These are phyloP conservation scores for Colostygia pectinataria DNA, from an alignment of 2,888 invertebrate species.

Conservation along the genomic window DNA sequence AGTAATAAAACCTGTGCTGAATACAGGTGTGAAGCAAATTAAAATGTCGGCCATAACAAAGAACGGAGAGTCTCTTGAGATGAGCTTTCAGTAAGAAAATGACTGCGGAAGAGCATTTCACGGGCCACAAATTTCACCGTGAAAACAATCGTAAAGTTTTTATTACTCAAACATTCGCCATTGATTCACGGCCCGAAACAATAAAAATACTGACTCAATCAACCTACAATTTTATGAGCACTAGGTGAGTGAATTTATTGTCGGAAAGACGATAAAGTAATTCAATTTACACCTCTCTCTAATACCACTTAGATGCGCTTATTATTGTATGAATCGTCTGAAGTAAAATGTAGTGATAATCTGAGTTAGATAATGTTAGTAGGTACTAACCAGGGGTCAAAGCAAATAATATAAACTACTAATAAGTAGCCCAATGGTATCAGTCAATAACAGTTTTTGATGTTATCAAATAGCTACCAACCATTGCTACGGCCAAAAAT, in stretches of 20 bases:
- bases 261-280: conserved; percentile 66
- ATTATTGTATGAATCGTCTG: conserved; percentile 3
- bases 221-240: conserved; percentile 76
- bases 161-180: conserved; percentile 81
- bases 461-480: too few species aligned
- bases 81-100: conserved; percentile 67
- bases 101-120: conserved; percentile 71
- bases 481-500: too few species aligned
- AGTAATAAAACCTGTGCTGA: conserved; percentile 27
- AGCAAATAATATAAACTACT: too few species aligned
- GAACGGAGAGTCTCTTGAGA: conserved; percentile 58
- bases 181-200: conserved; percentile 79
- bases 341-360: neutral
- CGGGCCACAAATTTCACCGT: conserved; percentile 79
- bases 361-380: too few species aligned
- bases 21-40: conserved; percentile 47
- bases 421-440: too few species aligned
- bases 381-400: too few species aligned
- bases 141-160: conserved; percentile 81
- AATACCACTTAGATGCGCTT: conserved; percentile 40
- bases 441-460: too few species aligned
- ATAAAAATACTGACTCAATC: conserved; percentile 83
- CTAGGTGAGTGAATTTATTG: conserved; percentile 77
- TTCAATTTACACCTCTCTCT: conserved; percentile 69
- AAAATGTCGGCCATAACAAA: conserved; percentile 49